Percentiles rank a stretch among this genome's conserved stretches.
Evolutionary conservation across 2,888 invertebrate genomes (phyloP).

Genomic region (Metallyticus violacea): DNA sequence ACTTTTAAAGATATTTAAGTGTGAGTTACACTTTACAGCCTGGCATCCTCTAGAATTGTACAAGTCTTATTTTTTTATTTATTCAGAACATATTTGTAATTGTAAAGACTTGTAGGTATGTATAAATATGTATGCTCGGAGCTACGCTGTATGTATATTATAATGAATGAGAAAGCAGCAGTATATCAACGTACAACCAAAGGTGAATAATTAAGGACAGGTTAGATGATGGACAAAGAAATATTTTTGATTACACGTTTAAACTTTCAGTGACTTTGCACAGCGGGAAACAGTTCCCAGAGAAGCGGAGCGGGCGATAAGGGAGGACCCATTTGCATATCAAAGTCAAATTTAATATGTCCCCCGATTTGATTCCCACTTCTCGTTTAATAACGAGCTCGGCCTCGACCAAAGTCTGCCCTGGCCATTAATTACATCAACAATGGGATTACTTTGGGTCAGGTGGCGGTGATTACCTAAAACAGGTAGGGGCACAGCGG

Average conservation of each 20-base stretch:
- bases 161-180: too few relatives aligned
- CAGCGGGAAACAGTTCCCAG: background rate
- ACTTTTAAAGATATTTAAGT: too few relatives aligned
- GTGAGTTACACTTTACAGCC: too few relatives aligned
- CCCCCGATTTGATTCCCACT: background rate
- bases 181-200: too few relatives aligned
- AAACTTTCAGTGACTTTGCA: background rate
- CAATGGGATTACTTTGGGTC: background rate
- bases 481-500: background rate
- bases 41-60: too few relatives aligned
- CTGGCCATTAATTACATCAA: background rate
- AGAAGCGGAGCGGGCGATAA: background rate
- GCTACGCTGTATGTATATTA: too few relatives aligned
- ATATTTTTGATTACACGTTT: background rate
- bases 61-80: too few relatives aligned
- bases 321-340: background rate
- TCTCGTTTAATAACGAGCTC: background rate
- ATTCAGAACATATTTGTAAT: too few relatives aligned
- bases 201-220: background rate
- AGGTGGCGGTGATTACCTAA: background rate
- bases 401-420: background rate
- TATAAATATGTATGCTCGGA: too few relatives aligned
- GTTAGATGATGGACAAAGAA: background rate
- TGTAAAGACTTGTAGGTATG: too few relatives aligned
- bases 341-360: background rate